Evolutionary conservation across 2,113 vertebrate genomes (phyloP), one percentile per base, ranked within the genome.

Genomic region (Prietella phreatophila): DNA sequence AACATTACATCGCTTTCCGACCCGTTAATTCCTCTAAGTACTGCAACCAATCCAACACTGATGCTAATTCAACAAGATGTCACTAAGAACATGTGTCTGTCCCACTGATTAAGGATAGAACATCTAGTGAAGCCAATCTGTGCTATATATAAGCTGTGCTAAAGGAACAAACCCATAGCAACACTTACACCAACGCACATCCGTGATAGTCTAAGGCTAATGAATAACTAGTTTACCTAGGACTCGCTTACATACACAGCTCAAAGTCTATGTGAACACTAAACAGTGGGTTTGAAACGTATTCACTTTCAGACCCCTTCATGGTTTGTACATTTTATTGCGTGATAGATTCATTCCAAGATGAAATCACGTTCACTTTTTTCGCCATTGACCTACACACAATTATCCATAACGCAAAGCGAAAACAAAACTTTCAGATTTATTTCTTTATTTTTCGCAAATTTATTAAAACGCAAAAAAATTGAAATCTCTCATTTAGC

Each of bases 121-220:
- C 19, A 27, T 50, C 80, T 65, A 47, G 55, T 1, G 30, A 30
- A 65, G 69, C 79, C 30, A 78, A 76, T 22, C 56, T 84, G 82
- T 53, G 56, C 36, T 65, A 76, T 55, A 82, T 67, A 60, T 61
- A 76, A 82, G 17, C 33, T 15, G 19, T 30, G n/a, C 50, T 89
- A 42, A 58, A 84, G 61, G 22, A 53, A 22, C 13, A 61, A 60
- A 55, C n/a, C 85, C 88, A 86, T 86, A 86, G 88, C 88, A 84
- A 87, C 88, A 58, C 55, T 33, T 55, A 84, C 36, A 20, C 30
- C 33, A 56, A 42, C 22, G 58, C 11, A n/a, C 47, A 84, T 86
- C 47, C 5, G 7, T 47, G 36, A 33, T 36, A 19, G 33, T 85
- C 22, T 39, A 86, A 86, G 67, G 47, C 67, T 86, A 86, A 83